Evolutionary conservation across 2,888 invertebrate genomes (phyloP).

Genomic region (Amblyteles armatorius): DNA sequence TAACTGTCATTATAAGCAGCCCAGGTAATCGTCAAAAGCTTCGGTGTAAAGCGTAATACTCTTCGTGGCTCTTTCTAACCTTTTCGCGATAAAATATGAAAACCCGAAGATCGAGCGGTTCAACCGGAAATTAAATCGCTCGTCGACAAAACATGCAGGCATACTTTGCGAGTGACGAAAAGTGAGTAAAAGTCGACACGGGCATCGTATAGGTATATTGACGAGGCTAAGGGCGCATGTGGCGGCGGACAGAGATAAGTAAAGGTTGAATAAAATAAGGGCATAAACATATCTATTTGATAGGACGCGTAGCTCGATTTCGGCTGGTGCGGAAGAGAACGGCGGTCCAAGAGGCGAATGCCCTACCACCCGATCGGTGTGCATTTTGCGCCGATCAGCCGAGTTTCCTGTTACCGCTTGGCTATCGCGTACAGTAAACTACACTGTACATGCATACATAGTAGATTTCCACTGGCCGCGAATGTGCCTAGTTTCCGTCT

Average conservation of each 20-base stretch:
- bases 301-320: constrained; percentile 47
- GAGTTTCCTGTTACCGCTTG: constrained; percentile 68
- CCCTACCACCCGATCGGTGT: constrained; percentile 42
- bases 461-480: background rate
- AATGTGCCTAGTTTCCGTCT: constrained; percentile 8
- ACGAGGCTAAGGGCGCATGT: too few species aligned
- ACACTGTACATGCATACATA: constrained; percentile 37
- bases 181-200: background rate
- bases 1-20: too few species aligned
- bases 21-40: too few species aligned
- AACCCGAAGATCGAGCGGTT: background rate
- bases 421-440: constrained; percentile 64
- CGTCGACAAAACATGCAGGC: background rate
- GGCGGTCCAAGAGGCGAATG: constrained; percentile 18
- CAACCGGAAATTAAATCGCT: background rate
- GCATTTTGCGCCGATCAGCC: constrained; percentile 71
- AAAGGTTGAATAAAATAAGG: too few species aligned
- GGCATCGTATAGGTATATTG: background rate
- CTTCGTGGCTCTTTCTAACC: background rate
- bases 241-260: too few species aligned
- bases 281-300: constrained; percentile 69
- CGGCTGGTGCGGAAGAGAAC: background rate
- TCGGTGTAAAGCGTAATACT: too few species aligned
- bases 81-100: background rate
- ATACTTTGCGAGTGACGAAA: background rate